Evolutionary conservation across 2,113 vertebrate genomes (phyloP).

Genomic region (Falcunculus frontatus): DNA sequence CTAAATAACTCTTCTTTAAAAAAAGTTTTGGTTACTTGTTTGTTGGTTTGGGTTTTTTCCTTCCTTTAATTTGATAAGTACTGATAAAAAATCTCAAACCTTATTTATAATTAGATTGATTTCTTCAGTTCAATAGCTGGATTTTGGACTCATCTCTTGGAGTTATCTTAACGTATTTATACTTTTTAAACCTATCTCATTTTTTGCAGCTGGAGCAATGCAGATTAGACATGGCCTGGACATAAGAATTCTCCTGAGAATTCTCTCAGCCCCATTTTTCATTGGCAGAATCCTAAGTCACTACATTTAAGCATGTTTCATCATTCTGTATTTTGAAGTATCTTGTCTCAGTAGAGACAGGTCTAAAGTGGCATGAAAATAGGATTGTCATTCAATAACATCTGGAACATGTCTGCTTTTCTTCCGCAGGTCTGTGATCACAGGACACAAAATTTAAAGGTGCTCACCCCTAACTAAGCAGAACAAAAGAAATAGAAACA

Average conservation of each 20-base stretch:
- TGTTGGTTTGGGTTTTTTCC: neutral
- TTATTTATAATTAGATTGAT: neutral
- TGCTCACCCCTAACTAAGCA: neutral
- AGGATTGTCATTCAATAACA: neutral
- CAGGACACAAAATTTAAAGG: neutral
- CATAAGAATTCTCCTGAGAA: neutral
- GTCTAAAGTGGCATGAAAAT: neutral
- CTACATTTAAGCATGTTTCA: neutral
- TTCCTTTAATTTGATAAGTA: neutral
- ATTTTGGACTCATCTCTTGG: neutral
- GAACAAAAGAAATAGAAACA: neutral
- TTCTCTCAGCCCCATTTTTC: neutral
- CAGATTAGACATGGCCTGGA: neutral
- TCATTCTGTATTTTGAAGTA: neutral
- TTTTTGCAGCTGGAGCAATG: neutral
- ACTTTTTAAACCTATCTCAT: neutral
- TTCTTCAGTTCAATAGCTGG: neutral
- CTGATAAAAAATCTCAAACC: neutral
- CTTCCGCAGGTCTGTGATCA: neutral
- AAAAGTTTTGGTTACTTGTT: neutral
- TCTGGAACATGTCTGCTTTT: neutral
- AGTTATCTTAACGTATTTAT: neutral
- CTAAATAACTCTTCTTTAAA: neutral
- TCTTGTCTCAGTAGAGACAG: neutral
- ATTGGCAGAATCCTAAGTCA: neutral